phyloP scores from a whole-genome alignment of 2,797 vertebrate genomes.

The Prionace glauca region DNA sequence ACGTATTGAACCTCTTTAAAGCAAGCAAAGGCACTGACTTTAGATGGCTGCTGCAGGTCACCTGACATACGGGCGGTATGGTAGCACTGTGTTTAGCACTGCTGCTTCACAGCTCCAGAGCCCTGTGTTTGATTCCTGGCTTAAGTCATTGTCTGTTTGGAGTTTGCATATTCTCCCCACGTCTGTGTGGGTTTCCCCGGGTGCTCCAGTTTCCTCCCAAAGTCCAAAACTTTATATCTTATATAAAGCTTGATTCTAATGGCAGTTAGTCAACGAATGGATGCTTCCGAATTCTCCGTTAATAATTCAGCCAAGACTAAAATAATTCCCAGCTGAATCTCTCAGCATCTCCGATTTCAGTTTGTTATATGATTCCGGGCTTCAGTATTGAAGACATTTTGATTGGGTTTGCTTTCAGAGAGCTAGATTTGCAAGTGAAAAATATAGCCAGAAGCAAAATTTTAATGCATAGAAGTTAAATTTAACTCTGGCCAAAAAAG shows the following conservation, averaged over 20 bases:
- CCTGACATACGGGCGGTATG: too few relatives aligned
- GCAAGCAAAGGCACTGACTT: too few relatives aligned
- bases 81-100: too few relatives aligned
- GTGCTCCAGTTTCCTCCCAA: too few relatives aligned
- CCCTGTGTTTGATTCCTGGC: too few relatives aligned
- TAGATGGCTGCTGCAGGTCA: too few relatives aligned
- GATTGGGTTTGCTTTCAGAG: not conserved
- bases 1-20: too few relatives aligned
- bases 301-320: not conserved
- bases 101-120: too few relatives aligned
- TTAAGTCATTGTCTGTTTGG: too few relatives aligned
- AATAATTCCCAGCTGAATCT: not conserved
- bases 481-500: not conserved
- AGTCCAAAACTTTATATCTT: too few relatives aligned
- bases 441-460: not conserved
- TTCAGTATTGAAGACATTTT: not conserved
- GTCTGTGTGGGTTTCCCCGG: too few relatives aligned
- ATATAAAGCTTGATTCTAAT: not conserved
- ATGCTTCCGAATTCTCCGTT: not conserved
- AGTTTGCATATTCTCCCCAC: too few relatives aligned
- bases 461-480: not conserved
- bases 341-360: not conserved
- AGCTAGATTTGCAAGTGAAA: not conserved
- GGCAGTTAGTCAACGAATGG: not conserved
- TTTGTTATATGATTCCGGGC: not conserved